Evolutionary conservation across 2,888 invertebrate genomes (phyloP).

Genomic region (Archaeoteleia sp.): DNA sequence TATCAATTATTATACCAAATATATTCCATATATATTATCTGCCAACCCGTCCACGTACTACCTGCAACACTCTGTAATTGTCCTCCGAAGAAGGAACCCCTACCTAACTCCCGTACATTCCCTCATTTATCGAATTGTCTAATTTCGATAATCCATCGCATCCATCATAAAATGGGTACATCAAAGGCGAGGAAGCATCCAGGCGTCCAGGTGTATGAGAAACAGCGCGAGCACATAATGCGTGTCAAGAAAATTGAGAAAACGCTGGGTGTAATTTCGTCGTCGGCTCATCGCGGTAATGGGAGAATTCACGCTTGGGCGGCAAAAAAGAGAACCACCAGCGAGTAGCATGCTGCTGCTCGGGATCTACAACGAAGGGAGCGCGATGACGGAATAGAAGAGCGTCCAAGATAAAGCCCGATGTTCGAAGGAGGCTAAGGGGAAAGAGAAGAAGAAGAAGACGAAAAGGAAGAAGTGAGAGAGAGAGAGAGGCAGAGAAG

Average conservation of each 20-base stretch:
- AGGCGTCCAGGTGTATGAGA: too few relatives aligned
- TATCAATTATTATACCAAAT: too few relatives aligned
- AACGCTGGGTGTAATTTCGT: conserved; percentile 45
- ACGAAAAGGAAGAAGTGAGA: conserved; percentile 3
- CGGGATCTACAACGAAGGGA: background rate
- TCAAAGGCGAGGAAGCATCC: too few relatives aligned
- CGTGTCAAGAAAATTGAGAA: conserved; percentile 19
- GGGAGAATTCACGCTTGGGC: conserved; percentile 2
- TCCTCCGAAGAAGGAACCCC: too few relatives aligned
- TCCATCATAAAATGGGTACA: too few relatives aligned
- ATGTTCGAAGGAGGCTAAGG: conserved; percentile 17
- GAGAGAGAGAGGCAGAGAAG: background rate
- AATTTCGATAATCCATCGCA: too few relatives aligned
- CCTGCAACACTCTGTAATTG: too few relatives aligned
- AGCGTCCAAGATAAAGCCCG: conserved; percentile 7
- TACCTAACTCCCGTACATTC: too few relatives aligned
- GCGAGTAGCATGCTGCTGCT: background rate
- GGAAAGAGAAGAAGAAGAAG: conserved; percentile 12
- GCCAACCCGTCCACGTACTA: too few relatives aligned
- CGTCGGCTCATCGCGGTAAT: conserved; percentile 22
- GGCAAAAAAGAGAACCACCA: conserved; percentile 29
- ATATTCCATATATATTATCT: too few relatives aligned
- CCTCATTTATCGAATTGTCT: too few relatives aligned
- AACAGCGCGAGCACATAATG: background rate
- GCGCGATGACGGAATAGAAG: background rate